Conservation (phyloP, 2,797 vertebrate genomes). For the Rhabdomys pumilio region DNA sequence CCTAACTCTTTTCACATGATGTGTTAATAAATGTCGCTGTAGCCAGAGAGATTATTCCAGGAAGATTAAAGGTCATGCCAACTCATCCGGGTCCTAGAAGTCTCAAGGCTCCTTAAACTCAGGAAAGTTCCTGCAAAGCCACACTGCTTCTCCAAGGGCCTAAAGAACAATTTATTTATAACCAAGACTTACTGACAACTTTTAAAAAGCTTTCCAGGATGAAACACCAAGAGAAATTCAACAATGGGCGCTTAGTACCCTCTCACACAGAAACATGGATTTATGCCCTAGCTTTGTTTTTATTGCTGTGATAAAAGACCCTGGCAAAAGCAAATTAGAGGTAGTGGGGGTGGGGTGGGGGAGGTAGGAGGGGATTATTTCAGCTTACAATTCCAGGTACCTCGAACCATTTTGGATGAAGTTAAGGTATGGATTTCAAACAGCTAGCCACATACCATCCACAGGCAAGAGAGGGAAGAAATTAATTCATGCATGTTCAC, state of each 20-base stretch:
- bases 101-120: slow-evolving; percentile 20
- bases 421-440: not conserved
- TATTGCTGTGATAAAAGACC: not conserved
- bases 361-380: not conserved
- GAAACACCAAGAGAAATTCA: not conserved
- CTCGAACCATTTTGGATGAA: not conserved
- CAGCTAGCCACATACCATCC: not conserved
- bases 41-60: slow-evolving; percentile 63
- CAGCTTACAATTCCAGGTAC: not conserved
- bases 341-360: no score
- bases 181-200: not conserved
- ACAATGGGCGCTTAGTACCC: not conserved
- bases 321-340: not conserved
- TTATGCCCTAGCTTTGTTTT: no score
- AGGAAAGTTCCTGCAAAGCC: slow-evolving; percentile 60
- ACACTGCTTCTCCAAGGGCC: slow-evolving; percentile 17
- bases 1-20: slow-evolving; percentile 71
- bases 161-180: not conserved
- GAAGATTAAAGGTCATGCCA: slow-evolving; percentile 74
- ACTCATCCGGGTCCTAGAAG: slow-evolving; percentile 24
- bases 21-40: slow-evolving; percentile 66
- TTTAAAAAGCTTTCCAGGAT: not conserved
- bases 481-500: no score
- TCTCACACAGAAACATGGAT: not conserved
- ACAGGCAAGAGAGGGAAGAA: not conserved